Conservation (phyloP, 2,888 invertebrate species). For the Sinodicranocentrus sp. region DNA sequence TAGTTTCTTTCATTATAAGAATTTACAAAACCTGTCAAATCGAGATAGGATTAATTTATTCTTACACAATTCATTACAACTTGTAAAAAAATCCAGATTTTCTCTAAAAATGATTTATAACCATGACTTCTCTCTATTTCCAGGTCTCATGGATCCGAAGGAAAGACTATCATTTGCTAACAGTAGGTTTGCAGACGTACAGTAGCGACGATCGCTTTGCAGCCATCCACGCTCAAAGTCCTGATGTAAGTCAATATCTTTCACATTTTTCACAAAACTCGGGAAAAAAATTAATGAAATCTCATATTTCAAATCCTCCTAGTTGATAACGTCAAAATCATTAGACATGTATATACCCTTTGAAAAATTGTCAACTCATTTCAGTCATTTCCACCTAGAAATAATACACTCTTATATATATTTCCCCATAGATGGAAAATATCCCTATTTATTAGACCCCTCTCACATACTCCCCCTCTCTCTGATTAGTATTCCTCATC, state of each 20-base stretch:
- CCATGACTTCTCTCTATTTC: conserved; percentile 70
- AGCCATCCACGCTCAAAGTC: conserved; percentile 82
- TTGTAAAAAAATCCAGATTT: too few species aligned
- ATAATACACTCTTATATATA: too few species aligned
- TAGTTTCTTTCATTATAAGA: too few species aligned
- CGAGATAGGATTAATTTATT: too few species aligned
- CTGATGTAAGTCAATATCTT: conserved; percentile 80
- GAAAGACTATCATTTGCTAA: conserved; percentile 83
- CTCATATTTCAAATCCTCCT: conserved; percentile 4
- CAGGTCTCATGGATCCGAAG: conserved; percentile 87
- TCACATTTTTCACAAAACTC: conserved; percentile 4
- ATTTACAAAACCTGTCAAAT: conserved; percentile 70
- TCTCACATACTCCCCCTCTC: conserved; percentile 1
- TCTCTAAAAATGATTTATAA: conserved; percentile 16
- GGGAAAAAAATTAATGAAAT: background rate
- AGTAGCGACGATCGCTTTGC: conserved; percentile 84
- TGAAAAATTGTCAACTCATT: too few species aligned
- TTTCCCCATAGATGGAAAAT: background rate
- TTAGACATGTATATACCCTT: background rate
- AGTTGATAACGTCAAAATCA: background rate
- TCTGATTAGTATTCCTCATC: conserved; percentile 68
- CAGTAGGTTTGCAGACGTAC: conserved; percentile 83
- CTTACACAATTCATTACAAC: too few species aligned
- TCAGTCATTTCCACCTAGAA: too few species aligned
- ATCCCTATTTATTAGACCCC: too few species aligned